Evolutionary conservation across 2,113 vertebrate species (phyloP).

Genomic region (Alouatta palliata): DNA sequence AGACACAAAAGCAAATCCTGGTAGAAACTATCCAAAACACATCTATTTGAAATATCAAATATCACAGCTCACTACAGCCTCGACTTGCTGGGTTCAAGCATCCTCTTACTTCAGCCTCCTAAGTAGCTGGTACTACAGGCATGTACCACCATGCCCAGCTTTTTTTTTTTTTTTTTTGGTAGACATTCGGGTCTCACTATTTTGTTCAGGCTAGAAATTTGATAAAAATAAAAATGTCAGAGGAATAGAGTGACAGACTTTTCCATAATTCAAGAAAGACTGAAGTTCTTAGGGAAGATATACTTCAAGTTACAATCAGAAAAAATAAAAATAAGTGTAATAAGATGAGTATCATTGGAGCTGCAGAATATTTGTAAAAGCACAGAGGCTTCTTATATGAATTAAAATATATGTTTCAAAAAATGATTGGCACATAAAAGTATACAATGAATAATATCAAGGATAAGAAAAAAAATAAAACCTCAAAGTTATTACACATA

Average conservation of each 20-base stretch:
- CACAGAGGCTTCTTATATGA: background rate
- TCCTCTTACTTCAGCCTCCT: too few relatives aligned
- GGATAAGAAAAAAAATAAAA: conserved; percentile 11
- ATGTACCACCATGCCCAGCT: too few relatives aligned
- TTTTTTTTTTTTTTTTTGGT: too few relatives aligned
- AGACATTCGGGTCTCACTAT: too few relatives aligned
- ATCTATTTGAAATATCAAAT: background rate
- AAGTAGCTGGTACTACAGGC: too few relatives aligned
- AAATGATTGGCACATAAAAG: background rate
- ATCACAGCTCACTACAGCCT: background rate
- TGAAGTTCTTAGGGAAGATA: background rate
- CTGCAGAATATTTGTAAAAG: background rate
- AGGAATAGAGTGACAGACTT: background rate
- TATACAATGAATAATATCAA: background rate
- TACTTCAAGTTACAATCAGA: background rate
- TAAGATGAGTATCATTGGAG: background rate
- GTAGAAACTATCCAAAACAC: background rate
- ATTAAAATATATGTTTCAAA: conserved; percentile 30
- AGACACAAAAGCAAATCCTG: background rate
- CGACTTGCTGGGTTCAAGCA: too few relatives aligned
- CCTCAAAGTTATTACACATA: background rate
- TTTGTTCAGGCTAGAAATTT: background rate
- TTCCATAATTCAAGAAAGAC: background rate
- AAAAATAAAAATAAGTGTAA: conserved; percentile 16
- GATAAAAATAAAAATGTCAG: conserved; percentile 20